Percentiles rank a stretch among this genome's conserved stretches.
These are phyloP conservation scores for Sarcoramphus papa DNA, from an alignment of 2,797 vertebrate genomes.

Conservation along the genomic window DNA sequence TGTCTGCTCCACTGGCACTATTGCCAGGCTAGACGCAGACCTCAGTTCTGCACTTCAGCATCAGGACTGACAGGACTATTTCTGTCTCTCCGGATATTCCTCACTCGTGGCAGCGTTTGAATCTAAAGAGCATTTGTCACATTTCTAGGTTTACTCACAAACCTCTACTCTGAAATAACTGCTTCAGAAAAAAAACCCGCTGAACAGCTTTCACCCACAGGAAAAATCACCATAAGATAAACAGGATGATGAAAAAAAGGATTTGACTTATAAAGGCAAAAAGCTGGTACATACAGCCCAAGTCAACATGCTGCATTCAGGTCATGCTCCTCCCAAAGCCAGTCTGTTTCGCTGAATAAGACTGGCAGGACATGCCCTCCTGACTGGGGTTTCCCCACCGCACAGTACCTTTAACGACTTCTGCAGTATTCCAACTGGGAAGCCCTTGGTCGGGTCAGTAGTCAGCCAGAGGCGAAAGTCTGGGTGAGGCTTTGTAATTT, in stretches of 20 bases:
- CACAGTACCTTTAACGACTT: conserved; percentile 87
- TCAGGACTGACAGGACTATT: neutral
- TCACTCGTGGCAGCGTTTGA: neutral
- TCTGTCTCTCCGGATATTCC: neutral
- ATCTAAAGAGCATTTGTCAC: neutral
- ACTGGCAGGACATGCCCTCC: neutral
- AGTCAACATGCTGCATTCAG: neutral
- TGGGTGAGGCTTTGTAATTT: conserved; percentile 84
- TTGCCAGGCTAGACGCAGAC: neutral
- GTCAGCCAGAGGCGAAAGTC: conserved; percentile 96
- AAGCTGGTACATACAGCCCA: neutral
- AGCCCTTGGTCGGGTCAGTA: conserved; percentile 89
- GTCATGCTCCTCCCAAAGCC: neutral
- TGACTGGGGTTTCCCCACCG: neutral
- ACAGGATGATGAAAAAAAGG: neutral
- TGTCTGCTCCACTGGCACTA: neutral
- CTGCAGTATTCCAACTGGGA: conserved; percentile 93
- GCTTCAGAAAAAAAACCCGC: neutral
- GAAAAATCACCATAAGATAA: neutral
- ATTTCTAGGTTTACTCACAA: neutral
- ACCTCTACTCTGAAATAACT: neutral
- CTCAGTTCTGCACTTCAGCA: neutral
- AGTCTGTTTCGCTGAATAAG: neutral
- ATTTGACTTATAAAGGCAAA: neutral
- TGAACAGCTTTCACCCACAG: neutral